A percentile compares a stretch with the other conserved stretches of the same genome.
Conservation (phyloP, 2,797 vertebrate genomes). For the Anas capensis region DNA sequence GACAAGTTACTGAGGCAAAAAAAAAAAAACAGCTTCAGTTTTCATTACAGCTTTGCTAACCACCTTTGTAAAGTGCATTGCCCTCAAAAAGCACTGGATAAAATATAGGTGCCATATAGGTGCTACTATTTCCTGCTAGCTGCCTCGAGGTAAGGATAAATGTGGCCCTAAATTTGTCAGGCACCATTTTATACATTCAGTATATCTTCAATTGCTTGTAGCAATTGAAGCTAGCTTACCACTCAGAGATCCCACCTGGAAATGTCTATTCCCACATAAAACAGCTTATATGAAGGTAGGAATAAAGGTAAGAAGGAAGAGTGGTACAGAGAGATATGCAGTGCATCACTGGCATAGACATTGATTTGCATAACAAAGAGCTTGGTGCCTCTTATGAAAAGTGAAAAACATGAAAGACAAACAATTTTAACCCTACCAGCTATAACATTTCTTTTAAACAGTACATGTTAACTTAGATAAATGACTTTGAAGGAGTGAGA, state of each 20-base stretch:
- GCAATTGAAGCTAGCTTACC: neutral
- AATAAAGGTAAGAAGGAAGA: constrained; percentile 16
- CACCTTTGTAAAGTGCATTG: neutral
- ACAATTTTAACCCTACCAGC: neutral
- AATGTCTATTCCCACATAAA: neutral
- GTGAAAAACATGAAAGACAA: neutral
- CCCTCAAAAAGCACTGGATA: neutral
- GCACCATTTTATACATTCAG: neutral
- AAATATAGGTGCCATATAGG: neutral
- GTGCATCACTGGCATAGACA: neutral
- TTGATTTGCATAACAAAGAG: constrained; percentile 26
- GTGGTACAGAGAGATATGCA: neutral
- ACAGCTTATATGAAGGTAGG: neutral
- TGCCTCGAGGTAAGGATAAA: neutral
- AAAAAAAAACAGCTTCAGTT: neutral
- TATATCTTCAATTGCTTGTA: neutral
- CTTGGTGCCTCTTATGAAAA: neutral
- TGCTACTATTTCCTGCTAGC: neutral
- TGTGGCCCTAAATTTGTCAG: neutral
- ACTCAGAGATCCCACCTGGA: neutral
- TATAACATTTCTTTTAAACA: constrained; percentile 9
- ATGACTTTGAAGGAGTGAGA: neutral
- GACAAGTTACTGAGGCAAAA: neutral
- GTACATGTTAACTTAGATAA: neutral
- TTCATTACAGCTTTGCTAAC: neutral